Evolutionary conservation across 2,113 vertebrate genomes (phyloP).

Genomic region (Mobula hypostoma): DNA sequence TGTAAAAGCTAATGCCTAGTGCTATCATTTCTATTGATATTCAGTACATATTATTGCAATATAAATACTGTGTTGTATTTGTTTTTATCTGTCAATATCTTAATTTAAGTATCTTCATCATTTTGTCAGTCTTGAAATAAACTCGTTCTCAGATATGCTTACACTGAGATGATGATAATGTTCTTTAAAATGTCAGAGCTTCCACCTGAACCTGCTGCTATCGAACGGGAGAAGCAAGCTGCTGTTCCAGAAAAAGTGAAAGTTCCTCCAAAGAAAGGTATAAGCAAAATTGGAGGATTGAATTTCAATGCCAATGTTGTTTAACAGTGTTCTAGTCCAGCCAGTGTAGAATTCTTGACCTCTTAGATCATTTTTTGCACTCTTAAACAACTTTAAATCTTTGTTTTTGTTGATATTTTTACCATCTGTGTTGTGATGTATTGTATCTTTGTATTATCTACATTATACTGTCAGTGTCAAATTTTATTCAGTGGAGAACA

Average conservation of each 20-base stretch:
- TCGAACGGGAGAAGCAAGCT: slow-evolving; percentile 56
- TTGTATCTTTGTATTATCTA: background rate
- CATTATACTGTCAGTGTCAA: background rate
- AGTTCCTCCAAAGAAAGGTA: slow-evolving; percentile 67
- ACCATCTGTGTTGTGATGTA: background rate
- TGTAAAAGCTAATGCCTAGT: background rate
- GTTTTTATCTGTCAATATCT: background rate
- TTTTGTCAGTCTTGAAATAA: slow-evolving; percentile 4
- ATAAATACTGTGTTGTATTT: background rate
- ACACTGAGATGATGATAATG: slow-evolving; percentile 25
- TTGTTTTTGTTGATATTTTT: background rate
- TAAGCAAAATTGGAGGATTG: slow-evolving; percentile 41
- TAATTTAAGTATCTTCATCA: background rate
- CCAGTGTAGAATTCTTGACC: no score
- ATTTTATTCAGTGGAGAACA: background rate
- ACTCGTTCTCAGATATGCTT: background rate
- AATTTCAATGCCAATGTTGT: background rate
- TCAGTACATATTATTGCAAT: background rate
- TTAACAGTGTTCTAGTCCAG: background rate
- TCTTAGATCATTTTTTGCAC: background rate
- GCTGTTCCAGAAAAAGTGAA: slow-evolving; percentile 58
- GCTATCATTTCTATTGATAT: background rate
- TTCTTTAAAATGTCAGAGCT: slow-evolving; percentile 57
- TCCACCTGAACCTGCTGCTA: slow-evolving; percentile 58
- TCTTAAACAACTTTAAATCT: background rate